A percentile compares a stretch with the other conserved stretches of the same genome.
Conservation (phyloP, 2,113 vertebrate species). For the Egretta garzetta region DNA sequence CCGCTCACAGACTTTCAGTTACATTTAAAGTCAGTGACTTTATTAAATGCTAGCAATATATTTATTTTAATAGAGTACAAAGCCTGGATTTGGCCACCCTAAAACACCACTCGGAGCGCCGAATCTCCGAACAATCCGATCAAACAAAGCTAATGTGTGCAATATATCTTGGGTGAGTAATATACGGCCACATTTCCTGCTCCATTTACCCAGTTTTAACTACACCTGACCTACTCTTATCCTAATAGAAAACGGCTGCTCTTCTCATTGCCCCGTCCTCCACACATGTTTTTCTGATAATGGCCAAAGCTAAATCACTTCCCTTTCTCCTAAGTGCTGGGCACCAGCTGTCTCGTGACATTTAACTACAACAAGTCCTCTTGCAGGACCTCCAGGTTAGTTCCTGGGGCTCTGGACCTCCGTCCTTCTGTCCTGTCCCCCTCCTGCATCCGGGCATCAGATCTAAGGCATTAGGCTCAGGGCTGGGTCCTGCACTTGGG, state of each 20-base stretch:
- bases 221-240: slow-evolving; percentile 65
- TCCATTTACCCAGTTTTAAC: slow-evolving; percentile 68
- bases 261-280: slow-evolving; percentile 28
- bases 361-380: not conserved
- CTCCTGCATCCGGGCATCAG: not conserved
- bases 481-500: not conserved
- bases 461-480: not conserved
- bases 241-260: slow-evolving; percentile 69
- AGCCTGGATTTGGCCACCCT: slow-evolving; percentile 60
- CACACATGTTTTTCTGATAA: slow-evolving; percentile 60
- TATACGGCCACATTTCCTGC: slow-evolving; percentile 65
- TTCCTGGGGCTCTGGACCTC: not conserved
- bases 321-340: slow-evolving; percentile 37
- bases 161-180: slow-evolving; percentile 65
- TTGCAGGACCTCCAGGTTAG: slow-evolving; percentile 13
- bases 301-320: slow-evolving; percentile 62
- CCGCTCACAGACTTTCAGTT: not conserved
- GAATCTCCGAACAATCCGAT: not conserved
- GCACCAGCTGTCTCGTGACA: slow-evolving; percentile 47
- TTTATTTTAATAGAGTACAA: slow-evolving; percentile 62
- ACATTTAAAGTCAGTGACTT: not conserved
- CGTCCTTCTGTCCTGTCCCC: not conserved
- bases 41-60: slow-evolving; percentile 47
- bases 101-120: not conserved
- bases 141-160: slow-evolving; percentile 65